phyloP scores from a whole-genome alignment of 2,888 invertebrate species.

The Psylliodes chrysocephalus region DNA sequence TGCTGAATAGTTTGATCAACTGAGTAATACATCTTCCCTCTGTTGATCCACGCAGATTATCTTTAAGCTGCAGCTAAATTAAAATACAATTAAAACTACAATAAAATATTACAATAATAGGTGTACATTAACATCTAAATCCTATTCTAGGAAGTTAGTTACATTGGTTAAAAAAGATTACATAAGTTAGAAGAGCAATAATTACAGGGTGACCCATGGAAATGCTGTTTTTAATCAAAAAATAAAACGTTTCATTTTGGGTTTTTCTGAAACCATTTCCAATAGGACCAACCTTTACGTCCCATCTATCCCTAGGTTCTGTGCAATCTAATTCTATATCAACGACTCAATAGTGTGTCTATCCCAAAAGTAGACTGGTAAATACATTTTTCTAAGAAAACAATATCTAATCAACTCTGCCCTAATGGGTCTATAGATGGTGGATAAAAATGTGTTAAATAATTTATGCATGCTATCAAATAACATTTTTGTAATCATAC shows the following conservation, averaged over 20 bases:
- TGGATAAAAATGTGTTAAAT: not conserved
- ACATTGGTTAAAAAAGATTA: conserved; percentile 35
- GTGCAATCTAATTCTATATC: conserved; percentile 25
- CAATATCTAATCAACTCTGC: conserved; percentile 19
- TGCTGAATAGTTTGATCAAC: no score
- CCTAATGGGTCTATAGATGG: conserved; percentile 10
- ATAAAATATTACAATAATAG: conserved; percentile 22
- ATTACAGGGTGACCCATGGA: not conserved
- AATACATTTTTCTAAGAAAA: conserved; percentile 16
- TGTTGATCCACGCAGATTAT: no score
- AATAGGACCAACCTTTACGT: not conserved
- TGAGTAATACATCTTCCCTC: no score
- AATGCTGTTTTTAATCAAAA: no score
- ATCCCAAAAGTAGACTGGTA: conserved; percentile 14
- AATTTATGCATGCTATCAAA: conserved; percentile 13
- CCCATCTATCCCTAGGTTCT: conserved; percentile 19
- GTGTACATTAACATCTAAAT: conserved; percentile 26
- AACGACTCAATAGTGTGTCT: conserved; percentile 17
- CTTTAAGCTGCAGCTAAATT: not conserved
- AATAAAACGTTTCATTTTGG: no score
- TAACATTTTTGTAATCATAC: no score
- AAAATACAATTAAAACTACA: conserved; percentile 10
- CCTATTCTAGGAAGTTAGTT: conserved; percentile 38
- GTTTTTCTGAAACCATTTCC: no score
- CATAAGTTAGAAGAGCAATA: conserved; percentile 21